These are phyloP conservation scores for Drosophila flavopinicola DNA, from an alignment of 2,888 invertebrate species.

Conservation along the genomic window DNA sequence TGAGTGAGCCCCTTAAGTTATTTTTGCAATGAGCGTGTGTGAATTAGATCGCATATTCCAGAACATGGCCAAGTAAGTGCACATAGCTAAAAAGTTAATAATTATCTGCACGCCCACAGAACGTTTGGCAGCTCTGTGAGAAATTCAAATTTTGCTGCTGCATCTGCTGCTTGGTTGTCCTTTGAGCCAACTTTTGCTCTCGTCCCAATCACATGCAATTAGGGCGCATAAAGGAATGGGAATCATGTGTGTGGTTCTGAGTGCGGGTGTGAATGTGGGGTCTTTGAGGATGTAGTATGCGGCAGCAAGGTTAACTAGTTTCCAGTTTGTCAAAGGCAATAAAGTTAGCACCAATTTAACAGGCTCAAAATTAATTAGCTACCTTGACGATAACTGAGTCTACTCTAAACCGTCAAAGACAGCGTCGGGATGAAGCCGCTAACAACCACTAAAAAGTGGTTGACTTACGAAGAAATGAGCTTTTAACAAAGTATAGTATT, in stretches of 20 bases:
- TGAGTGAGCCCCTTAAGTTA: conserved; percentile 5
- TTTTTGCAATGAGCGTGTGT: conserved; percentile 21
- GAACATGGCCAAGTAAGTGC: conserved; percentile 14
- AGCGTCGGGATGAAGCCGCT: not conserved
- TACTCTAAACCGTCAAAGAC: not conserved
- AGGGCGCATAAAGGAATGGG: conserved; percentile 17
- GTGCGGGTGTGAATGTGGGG: not conserved
- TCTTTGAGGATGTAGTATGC: not conserved
- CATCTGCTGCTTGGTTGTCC: conserved; percentile 1
- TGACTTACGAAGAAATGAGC: not conserved
- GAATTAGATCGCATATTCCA: not conserved
- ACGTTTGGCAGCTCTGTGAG: not conserved
- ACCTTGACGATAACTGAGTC: not conserved
- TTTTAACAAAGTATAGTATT: too few relatives aligned
- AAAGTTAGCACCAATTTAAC: conserved; percentile 2
- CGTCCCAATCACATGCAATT: conserved; percentile 49
- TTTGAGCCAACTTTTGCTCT: conserved; percentile 13
- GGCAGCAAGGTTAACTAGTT: conserved; percentile 14
- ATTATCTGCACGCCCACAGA: conserved; percentile 24
- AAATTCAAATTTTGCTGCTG: conserved; percentile 12
- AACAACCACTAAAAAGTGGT: not conserved
- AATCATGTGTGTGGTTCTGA: not conserved
- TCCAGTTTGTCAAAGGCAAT: conserved; percentile 22
- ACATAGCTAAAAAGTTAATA: conserved; percentile 31
- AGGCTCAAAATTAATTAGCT: conserved; percentile 10